Conservation (phyloP, 35 echinoderm and acorn worm genomes). For the Chiridota heheva region DNA sequence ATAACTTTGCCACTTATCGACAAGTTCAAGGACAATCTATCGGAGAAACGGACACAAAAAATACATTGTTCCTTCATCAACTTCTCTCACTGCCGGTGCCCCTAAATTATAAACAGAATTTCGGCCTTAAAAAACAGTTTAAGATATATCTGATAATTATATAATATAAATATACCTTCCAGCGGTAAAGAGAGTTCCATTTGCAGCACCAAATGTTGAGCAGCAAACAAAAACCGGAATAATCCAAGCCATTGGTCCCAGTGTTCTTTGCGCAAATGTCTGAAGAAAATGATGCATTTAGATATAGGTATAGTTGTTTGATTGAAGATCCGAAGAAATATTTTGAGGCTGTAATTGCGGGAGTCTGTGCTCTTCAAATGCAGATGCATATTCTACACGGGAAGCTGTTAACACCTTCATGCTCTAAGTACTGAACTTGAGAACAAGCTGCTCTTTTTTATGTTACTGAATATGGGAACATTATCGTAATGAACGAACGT, state of each 20-base stretch:
- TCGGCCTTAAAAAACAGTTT: too few species aligned
- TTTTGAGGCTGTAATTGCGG: neutral
- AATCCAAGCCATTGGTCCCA: constrained; percentile 53
- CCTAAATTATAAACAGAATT: neutral
- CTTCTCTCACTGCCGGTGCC: neutral
- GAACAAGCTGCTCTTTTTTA: neutral
- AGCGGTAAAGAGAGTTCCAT: constrained; percentile 37
- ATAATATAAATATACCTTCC: constrained; percentile 37
- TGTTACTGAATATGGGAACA: neutral
- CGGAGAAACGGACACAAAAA: neutral
- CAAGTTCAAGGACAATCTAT: neutral
- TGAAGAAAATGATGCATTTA: too few species aligned
- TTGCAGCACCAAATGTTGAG: constrained; percentile 71
- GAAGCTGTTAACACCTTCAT: neutral
- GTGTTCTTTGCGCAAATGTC: constrained; percentile 45
- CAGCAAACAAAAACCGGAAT: constrained; percentile 51
- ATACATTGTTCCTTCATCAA: neutral
- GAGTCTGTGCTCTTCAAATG: neutral
- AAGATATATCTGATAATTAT: neutral
- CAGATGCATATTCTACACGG: neutral
- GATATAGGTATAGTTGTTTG: neutral
- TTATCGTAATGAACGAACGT: too few species aligned
- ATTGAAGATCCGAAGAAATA: neutral
- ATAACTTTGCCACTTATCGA: neutral
- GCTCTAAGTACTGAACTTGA: neutral